Evolutionary conservation across 2,888 invertebrate genomes (phyloP).

Genomic region (Dioctria rufipes): DNA sequence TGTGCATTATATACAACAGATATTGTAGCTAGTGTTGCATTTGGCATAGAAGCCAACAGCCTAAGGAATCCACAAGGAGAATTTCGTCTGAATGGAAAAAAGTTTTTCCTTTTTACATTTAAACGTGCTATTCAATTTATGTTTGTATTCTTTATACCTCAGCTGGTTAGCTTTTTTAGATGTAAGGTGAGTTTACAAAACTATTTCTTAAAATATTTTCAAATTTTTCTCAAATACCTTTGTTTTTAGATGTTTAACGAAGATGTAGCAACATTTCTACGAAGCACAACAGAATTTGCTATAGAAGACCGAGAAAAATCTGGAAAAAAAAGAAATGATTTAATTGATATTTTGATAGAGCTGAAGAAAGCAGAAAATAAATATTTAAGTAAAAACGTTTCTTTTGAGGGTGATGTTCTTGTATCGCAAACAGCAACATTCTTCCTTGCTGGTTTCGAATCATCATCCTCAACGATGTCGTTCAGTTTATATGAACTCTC

Average conservation of each 20-base stretch:
- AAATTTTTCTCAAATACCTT: background rate
- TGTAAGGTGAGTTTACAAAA: slow-evolving; percentile 62
- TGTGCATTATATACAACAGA: slow-evolving; percentile 70
- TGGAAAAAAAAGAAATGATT: slow-evolving; percentile 67
- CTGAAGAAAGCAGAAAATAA: slow-evolving; percentile 62
- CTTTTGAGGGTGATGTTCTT: slow-evolving; percentile 67
- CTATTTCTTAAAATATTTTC: background rate
- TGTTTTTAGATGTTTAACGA: slow-evolving; percentile 60
- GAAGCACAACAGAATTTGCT: slow-evolving; percentile 68
- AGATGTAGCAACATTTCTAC: slow-evolving; percentile 67
- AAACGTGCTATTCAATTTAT: slow-evolving; percentile 65
- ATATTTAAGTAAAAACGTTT: background rate
- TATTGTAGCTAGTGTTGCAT: slow-evolving; percentile 72
- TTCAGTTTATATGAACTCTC: slow-evolving; percentile 71
- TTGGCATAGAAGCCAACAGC: slow-evolving; percentile 71
- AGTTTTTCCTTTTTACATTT: slow-evolving; percentile 62
- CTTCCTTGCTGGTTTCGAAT: slow-evolving; percentile 70
- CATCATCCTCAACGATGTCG: slow-evolving; percentile 71
- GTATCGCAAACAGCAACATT: slow-evolving; percentile 70
- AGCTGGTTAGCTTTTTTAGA: slow-evolving; percentile 63
- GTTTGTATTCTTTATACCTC: slow-evolving; percentile 66
- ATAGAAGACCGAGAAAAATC: slow-evolving; percentile 69
- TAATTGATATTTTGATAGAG: slow-evolving; percentile 69
- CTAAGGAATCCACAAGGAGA: slow-evolving; percentile 69
- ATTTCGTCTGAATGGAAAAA: slow-evolving; percentile 67